phyloP scores from a whole-genome alignment of 2,113 vertebrate species.

The Calonectris borealis region DNA sequence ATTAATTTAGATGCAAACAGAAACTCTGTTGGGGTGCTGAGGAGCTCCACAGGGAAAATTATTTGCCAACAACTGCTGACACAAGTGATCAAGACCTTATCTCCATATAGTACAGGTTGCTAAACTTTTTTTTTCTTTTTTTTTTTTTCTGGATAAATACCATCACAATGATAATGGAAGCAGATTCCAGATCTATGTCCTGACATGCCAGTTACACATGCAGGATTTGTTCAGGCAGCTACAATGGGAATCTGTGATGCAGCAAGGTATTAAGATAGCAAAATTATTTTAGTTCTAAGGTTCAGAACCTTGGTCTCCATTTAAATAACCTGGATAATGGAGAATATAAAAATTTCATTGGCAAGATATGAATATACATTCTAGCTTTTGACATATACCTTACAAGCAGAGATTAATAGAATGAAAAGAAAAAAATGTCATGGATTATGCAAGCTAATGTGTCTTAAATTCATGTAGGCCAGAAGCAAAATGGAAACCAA shows the following conservation, averaged over 20 bases:
- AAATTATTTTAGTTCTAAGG: background rate
- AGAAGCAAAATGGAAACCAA: background rate
- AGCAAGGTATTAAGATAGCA: background rate
- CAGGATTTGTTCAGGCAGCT: background rate
- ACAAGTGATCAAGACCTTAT: background rate
- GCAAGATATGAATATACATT: background rate
- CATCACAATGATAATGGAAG: background rate
- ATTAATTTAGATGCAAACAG: background rate
- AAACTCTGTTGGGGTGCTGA: background rate
- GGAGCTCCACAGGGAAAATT: background rate
- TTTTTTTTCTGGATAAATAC: background rate
- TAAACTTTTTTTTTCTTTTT: background rate
- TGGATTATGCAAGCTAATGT: background rate
- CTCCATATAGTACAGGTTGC: background rate
- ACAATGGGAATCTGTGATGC: background rate
- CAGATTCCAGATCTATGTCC: background rate
- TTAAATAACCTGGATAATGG: background rate
- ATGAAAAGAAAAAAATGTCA: background rate
- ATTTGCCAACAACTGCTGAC: background rate
- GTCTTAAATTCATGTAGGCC: background rate
- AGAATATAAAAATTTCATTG: background rate
- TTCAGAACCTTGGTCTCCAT: background rate
- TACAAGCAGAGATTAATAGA: background rate
- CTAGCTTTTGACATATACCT: background rate
- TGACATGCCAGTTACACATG: background rate